Percentiles rank a stretch among this genome's conserved stretches.
Conservation (phyloP, 1,140 invertebrate species). For the Drosophila littoralis region DNA sequence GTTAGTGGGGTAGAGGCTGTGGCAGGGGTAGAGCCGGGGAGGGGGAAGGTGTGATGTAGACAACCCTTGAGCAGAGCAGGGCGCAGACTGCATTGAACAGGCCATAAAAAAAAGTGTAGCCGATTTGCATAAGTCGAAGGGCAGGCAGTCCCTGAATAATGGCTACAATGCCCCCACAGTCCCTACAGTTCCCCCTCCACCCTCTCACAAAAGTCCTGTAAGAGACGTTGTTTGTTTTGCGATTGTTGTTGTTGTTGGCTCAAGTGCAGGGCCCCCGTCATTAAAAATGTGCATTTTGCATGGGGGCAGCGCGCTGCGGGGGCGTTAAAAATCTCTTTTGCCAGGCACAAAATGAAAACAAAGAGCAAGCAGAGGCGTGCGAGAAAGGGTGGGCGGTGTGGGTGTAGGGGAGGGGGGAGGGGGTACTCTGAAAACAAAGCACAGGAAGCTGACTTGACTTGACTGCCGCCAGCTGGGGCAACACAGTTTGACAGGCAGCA, state of each 20-base stretch:
- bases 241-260: constrained; percentile 40
- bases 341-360: constrained; percentile 50
- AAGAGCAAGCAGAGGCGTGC: constrained; percentile 20
- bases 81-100: constrained; percentile 58
- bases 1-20: constrained; percentile 60
- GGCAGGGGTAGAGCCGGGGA: not conserved
- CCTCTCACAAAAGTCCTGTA: constrained; percentile 42
- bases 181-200: not conserved
- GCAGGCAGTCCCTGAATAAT: constrained; percentile 39
- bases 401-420: not conserved
- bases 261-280: constrained; percentile 72
- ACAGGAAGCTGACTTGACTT: constrained; percentile 43
- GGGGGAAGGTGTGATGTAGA: not conserved
- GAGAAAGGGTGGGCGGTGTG: not conserved
- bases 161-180: not conserved
- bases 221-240: constrained; percentile 45
- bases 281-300: constrained; percentile 81
- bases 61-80: constrained; percentile 6
- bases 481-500: constrained; percentile 27
- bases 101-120: constrained; percentile 35
- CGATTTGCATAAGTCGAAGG: constrained; percentile 78
- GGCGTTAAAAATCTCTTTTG: constrained; percentile 49
- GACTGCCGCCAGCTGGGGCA: not conserved
- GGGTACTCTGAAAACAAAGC: constrained; percentile 25
- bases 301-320: constrained; percentile 34